These are phyloP conservation scores for Zaprionus kolodkinae DNA, from an alignment of 1,140 invertebrate genomes.

Conservation along the genomic window DNA sequence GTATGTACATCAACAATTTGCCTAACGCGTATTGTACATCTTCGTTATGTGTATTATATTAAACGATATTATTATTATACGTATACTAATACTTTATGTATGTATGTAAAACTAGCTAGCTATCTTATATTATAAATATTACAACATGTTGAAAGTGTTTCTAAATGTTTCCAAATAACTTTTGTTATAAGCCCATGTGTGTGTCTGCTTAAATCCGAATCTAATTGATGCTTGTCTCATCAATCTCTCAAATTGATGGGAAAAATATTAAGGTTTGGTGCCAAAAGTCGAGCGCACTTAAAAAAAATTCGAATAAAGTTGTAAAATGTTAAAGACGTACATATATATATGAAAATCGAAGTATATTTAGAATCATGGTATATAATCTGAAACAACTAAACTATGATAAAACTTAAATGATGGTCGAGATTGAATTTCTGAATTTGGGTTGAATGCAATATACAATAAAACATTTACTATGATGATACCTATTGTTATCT, in stretches of 20 bases:
- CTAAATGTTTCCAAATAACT: constrained; percentile 53
- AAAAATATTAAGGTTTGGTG: constrained; percentile 57
- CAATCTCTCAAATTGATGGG: constrained; percentile 30
- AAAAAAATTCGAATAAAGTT: constrained; percentile 62
- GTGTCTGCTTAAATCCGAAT: constrained; percentile 14
- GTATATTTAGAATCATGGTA: background rate
- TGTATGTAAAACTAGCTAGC: constrained; percentile 53
- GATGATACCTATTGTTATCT: background rate
- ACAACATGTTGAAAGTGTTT: constrained; percentile 54
- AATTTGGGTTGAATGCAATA: background rate
- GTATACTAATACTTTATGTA: constrained; percentile 41
- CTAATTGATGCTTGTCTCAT: background rate
- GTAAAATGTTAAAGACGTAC: constrained; percentile 43
- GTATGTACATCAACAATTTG: constrained; percentile 53
- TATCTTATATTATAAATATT: constrained; percentile 45
- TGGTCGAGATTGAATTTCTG: background rate
- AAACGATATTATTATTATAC: constrained; percentile 64
- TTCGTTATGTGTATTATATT: constrained; percentile 67
- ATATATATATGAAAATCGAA: background rate
- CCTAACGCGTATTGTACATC: constrained; percentile 62
- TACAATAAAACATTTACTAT: background rate
- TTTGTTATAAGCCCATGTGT: constrained; percentile 41
- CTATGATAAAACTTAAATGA: background rate
- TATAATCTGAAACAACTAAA: background rate
- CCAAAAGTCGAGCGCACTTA: constrained; percentile 54